These are phyloP conservation scores for Cardiocondyla obscurior DNA, from an alignment of 1,140 invertebrate species.

Conservation along the genomic window DNA sequence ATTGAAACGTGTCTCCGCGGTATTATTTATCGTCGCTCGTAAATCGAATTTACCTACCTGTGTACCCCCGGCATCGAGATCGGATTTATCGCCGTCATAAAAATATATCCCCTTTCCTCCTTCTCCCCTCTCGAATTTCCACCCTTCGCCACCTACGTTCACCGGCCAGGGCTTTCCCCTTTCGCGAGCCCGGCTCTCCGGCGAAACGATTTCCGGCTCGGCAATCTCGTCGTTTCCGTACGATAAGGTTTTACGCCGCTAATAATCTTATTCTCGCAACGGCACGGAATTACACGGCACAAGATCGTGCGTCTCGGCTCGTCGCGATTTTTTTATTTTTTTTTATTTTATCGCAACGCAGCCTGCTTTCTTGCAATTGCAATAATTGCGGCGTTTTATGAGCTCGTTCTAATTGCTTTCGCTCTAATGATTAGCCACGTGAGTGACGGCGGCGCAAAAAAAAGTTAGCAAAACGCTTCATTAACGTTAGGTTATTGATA, in stretches of 20 bases:
- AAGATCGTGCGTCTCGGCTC: background rate
- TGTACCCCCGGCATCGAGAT: slow-evolving; percentile 48
- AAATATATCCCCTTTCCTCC: slow-evolving; percentile 48
- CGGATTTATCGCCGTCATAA: slow-evolving; percentile 65
- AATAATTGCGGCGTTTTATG: slow-evolving; percentile 37
- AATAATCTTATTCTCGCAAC: slow-evolving; percentile 2
- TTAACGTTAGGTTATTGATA: background rate
- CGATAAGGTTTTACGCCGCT: background rate
- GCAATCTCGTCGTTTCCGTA: background rate
- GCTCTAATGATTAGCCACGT: slow-evolving; percentile 18
- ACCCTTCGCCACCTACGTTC: slow-evolving; percentile 2
- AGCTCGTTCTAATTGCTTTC: slow-evolving; percentile 20
- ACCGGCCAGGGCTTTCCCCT: slow-evolving; percentile 13
- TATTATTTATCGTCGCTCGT: slow-evolving; percentile 69
- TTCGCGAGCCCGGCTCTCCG: slow-evolving; percentile 6
- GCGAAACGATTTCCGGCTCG: background rate
- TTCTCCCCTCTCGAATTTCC: background rate
- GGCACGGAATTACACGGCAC: too few species aligned
- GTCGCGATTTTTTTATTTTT: background rate
- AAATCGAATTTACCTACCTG: slow-evolving; percentile 72
- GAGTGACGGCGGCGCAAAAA: too few species aligned
- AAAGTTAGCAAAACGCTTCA: background rate
- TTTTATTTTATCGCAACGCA: background rate
- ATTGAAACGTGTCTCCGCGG: slow-evolving; percentile 71
- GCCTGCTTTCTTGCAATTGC: background rate